These are phyloP conservation scores for Oeneis ivallda DNA, from an alignment of 2,888 invertebrate species.

Conservation along the genomic window DNA sequence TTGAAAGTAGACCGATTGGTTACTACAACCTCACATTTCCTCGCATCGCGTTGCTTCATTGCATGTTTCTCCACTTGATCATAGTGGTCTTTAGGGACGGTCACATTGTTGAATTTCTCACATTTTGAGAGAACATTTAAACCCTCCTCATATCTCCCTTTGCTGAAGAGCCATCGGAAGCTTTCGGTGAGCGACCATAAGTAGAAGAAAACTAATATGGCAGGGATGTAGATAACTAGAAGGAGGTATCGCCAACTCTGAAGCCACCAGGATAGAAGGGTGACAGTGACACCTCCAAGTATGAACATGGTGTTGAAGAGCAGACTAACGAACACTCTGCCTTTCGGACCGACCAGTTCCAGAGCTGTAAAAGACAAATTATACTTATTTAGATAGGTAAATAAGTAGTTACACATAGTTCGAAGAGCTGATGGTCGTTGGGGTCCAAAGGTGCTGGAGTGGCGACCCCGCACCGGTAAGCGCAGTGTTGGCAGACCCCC, in stretches of 20 bases:
- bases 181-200: conserved; percentile 71
- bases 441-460: too few relatives aligned
- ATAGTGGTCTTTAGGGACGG: conserved; percentile 73
- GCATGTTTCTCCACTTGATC: conserved; percentile 72
- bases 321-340: conserved; percentile 71
- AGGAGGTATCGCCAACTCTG: conserved; percentile 74
- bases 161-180: conserved; percentile 80
- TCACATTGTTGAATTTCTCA: conserved; percentile 82
- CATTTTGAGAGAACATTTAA: conserved; percentile 81
- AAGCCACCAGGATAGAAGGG: conserved; percentile 70
- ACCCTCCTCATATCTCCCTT: conserved; percentile 85
- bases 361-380: conserved; percentile 57
- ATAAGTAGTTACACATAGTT: too few relatives aligned
- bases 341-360: conserved; percentile 74
- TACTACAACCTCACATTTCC: conserved; percentile 61
- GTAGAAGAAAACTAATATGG: conserved; percentile 66
- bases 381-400: too few relatives aligned
- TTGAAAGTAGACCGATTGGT: conserved; percentile 67
- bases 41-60: conserved; percentile 65
- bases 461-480: too few relatives aligned
- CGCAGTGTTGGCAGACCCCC: too few relatives aligned
- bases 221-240: conserved; percentile 71
- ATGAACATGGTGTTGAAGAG: conserved; percentile 78
- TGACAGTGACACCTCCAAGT: conserved; percentile 71
- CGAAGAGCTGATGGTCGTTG: too few relatives aligned